phyloP scores from a whole-genome alignment of 2,113 vertebrate genomes.

The Todiramphus saurophagus region DNA sequence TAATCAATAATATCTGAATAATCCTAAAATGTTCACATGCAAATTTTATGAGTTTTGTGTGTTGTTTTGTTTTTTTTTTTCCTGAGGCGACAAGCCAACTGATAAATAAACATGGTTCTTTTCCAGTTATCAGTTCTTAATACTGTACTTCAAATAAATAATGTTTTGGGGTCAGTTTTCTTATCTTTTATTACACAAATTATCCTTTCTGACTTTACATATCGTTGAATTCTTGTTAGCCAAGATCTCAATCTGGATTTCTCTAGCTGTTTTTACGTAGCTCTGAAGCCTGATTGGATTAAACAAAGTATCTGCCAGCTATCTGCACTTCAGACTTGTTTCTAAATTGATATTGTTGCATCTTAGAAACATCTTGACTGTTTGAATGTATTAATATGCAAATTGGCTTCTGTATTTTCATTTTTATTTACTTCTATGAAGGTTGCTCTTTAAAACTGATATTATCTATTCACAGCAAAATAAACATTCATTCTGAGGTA shows the following conservation, averaged over 20 bases:
- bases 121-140: not conserved
- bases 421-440: not conserved
- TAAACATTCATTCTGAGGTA: not conserved
- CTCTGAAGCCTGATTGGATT: not conserved
- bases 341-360: not conserved
- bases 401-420: not conserved
- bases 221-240: not conserved
- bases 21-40: not conserved
- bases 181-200: not conserved
- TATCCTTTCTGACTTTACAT: not conserved
- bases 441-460: not conserved
- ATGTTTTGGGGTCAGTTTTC: not conserved
- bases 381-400: not conserved
- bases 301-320: not conserved
- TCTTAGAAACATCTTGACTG: not conserved
- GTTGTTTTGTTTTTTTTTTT: not conserved
- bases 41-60: not conserved
- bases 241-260: not conserved
- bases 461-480: not conserved
- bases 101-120: not conserved
- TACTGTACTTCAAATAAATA: not conserved
- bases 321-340: not conserved
- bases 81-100: not conserved
- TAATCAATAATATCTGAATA: constrained; percentile 27
- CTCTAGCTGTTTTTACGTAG: not conserved